phyloP scores from a whole-genome alignment of 2,797 vertebrate species.

The Gymnothorax javanicus region DNA sequence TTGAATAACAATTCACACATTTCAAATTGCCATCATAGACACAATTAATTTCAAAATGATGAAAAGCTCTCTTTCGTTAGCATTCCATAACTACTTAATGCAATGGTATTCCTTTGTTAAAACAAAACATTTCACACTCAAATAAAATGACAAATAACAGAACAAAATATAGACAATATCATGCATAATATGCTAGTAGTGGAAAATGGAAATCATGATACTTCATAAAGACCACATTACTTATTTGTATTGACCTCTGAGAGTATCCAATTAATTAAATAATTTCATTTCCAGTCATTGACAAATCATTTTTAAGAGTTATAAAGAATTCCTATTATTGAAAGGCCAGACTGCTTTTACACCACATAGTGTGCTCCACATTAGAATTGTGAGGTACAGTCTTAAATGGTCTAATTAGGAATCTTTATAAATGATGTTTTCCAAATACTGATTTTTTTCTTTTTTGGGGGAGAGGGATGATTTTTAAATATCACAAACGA shows the following conservation, averaged over 20 bases:
- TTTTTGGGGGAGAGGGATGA: neutral
- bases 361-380: neutral
- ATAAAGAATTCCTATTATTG: neutral
- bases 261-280: neutral
- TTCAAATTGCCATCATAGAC: neutral
- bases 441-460: conserved; percentile 12
- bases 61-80: neutral
- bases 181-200: neutral
- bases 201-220: neutral
- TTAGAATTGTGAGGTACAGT: neutral
- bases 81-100: neutral
- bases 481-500: conserved; percentile 16
- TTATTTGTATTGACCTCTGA: neutral
- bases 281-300: neutral
- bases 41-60: neutral
- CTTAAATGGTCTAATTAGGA: neutral
- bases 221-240: neutral
- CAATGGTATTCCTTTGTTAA: neutral
- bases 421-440: neutral
- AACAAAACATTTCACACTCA: neutral
- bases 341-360: neutral
- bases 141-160: neutral
- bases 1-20: neutral
- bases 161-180: neutral
- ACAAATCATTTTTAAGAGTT: neutral